phyloP scores from a whole-genome alignment of 2,797 vertebrate genomes.

The Rhynchotus rufescens region DNA sequence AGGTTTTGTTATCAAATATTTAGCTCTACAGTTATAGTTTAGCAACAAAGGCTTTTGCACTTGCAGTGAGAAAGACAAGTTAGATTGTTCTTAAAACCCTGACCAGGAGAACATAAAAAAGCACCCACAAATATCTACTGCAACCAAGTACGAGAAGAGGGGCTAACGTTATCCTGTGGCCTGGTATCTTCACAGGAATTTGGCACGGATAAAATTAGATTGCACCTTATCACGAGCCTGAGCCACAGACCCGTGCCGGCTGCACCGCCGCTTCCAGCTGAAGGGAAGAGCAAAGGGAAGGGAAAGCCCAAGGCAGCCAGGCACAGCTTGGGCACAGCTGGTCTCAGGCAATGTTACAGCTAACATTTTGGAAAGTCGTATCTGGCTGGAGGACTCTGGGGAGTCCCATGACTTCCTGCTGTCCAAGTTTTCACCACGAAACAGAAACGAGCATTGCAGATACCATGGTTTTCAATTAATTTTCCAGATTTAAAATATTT shows the following conservation, averaged over 20 bases:
- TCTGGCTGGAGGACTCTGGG: background rate
- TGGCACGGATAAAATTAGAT: background rate
- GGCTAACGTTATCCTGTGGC: background rate
- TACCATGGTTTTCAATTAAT: background rate
- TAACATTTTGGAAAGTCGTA: background rate
- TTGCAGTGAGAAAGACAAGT: background rate
- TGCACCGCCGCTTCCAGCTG: background rate
- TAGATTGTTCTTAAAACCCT: background rate
- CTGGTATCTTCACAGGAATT: constrained; percentile 19
- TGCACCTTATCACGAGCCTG: background rate
- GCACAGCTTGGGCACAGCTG: background rate
- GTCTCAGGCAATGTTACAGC: background rate
- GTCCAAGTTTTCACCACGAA: background rate
- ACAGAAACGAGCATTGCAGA: background rate
- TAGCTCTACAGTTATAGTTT: background rate
- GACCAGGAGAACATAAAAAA: background rate
- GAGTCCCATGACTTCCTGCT: background rate
- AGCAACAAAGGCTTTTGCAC: background rate
- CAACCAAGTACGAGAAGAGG: background rate
- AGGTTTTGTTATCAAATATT: background rate
- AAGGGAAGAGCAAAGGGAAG: background rate
- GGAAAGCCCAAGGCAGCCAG: background rate
- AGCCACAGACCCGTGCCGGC: background rate
- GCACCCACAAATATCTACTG: background rate
- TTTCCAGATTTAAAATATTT: background rate